Evolutionary conservation across 23 tunicate species (phyloP).

Genomic region (Pegea sp.): DNA sequence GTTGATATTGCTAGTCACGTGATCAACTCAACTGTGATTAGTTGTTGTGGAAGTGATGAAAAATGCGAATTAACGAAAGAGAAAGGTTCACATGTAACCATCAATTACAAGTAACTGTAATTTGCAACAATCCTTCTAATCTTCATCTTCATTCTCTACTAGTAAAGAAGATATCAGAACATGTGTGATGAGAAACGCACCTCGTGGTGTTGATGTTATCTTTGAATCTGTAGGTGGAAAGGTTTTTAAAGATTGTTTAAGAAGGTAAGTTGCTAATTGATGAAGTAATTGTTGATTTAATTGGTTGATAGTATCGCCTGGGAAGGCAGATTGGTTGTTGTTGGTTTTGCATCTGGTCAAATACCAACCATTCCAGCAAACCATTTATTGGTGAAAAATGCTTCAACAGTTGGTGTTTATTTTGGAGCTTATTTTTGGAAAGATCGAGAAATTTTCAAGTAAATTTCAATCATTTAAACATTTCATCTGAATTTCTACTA

Average conservation of each 20-base stretch:
- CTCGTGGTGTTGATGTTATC: slow-evolving; percentile 60
- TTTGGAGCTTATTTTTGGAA: slow-evolving; percentile 36
- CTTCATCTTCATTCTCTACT: no score
- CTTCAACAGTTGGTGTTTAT: slow-evolving; percentile 49
- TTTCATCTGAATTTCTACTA: background rate
- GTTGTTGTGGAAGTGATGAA: slow-evolving; percentile 66
- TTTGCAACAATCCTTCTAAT: no score
- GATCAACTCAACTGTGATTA: slow-evolving; percentile 34
- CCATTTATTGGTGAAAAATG: slow-evolving; percentile 69
- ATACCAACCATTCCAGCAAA: slow-evolving; percentile 72
- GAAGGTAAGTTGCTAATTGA: slow-evolving; percentile 14
- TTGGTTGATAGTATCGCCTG: slow-evolving; percentile 29
- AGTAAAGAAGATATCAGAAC: slow-evolving; percentile 48
- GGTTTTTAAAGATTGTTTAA: slow-evolving; percentile 51
- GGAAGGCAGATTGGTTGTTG: slow-evolving; percentile 58
- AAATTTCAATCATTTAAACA: background rate
- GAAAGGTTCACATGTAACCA: slow-evolving; percentile 32
- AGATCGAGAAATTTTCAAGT: slow-evolving; percentile 17
- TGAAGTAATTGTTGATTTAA: background rate
- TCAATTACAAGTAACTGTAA: slow-evolving; percentile 61
- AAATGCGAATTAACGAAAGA: slow-evolving; percentile 34
- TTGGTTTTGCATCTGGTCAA: slow-evolving; percentile 80
- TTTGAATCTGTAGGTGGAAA: slow-evolving; percentile 91
- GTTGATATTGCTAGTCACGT: slow-evolving; percentile 59
- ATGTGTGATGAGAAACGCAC: slow-evolving; percentile 15